Evolutionary conservation across 2,113 vertebrate genomes (phyloP), one percentile per base, ranked within the genome.

Genomic region (Indicator maculatus): DNA sequence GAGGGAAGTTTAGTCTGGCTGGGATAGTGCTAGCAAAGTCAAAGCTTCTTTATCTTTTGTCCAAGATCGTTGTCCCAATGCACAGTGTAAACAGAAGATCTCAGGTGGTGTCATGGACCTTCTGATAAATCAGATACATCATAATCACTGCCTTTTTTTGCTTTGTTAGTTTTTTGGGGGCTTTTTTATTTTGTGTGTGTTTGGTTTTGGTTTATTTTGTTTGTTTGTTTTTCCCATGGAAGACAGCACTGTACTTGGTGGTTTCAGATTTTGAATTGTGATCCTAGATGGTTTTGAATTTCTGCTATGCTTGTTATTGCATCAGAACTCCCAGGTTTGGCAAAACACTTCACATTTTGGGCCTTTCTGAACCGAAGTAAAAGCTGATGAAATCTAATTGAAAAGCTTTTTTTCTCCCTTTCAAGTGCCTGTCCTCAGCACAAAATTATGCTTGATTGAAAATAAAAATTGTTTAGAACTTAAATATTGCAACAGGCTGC

Each of bases 261-360:
- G 21, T 24, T 44, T 45, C 45, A 75, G 24, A 44, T 11, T 86
- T 59, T 67, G 53, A 63, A 21, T 31, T 21, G 5, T 31, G 58
- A 80, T 85, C 44, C 52, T 41, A 26, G 39, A 52, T 58, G 21
- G 28, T 36, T 60, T 80, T 60, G 31, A 55, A 53, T 72, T 67
- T 81, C 58, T 89, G 41, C 31, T 52, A 0, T 26, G 31, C 61
- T 61, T 50, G 5, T 74, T 71, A 11, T 69, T 64, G 8, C 39
- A 21, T 33, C 0, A 0, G 16, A 50, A 74, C 31, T 39, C 21
- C 30, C 27, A 38, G 19, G 23, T 72, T n/a, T 4, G 3, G 39
- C 26, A 69, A 76, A 74, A 45, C 2, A 12, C 39, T 72, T 31
- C 8, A 3, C 11, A 9, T 27, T 17, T 45, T 74, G 71, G 12